Conservation (phyloP, 1,140 invertebrate genomes). For the Temnothorax nylanderi region DNA sequence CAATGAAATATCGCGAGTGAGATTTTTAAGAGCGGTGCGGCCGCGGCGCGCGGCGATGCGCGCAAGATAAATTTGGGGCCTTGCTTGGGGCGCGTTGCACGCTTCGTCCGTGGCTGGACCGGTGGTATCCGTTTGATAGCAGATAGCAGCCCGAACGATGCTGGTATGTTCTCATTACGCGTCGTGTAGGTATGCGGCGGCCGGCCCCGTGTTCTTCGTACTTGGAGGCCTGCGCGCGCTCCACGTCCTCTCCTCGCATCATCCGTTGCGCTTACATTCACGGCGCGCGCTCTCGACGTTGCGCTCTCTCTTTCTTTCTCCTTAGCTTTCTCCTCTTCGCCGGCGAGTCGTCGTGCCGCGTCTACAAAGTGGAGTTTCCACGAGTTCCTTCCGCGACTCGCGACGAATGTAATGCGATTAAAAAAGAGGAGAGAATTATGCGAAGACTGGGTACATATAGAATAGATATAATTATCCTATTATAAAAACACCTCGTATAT, state of each 20-base stretch:
- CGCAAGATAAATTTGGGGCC: slow-evolving; percentile 56
- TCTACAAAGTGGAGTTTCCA: slow-evolving; percentile 17
- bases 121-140: slow-evolving; percentile 81
- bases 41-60: slow-evolving; percentile 14
- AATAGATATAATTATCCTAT: slow-evolving; percentile 11
- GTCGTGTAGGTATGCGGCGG: slow-evolving; percentile 83
- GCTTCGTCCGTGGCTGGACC: slow-evolving; percentile 68
- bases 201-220: slow-evolving; percentile 59
- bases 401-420: not conserved
- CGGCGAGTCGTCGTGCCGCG: not conserved
- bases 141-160: slow-evolving; percentile 82
- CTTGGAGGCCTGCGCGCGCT: slow-evolving; percentile 54
- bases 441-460: no score
- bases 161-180: slow-evolving; percentile 85
- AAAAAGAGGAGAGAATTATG: not conserved
- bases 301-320: slow-evolving; percentile 51
- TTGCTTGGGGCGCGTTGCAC: slow-evolving; percentile 65
- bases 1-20: slow-evolving; percentile 56
- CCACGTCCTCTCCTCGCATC: slow-evolving; percentile 66
- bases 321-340: slow-evolving; percentile 12
- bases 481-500: not conserved
- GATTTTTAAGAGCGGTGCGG: slow-evolving; percentile 40
- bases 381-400: not conserved
- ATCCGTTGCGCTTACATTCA: slow-evolving; percentile 52
- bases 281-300: not conserved